Base-by-base conservation (phyloP, 2,113 vertebrate genomes). In the Emydocephalus ijimae region DNA sequence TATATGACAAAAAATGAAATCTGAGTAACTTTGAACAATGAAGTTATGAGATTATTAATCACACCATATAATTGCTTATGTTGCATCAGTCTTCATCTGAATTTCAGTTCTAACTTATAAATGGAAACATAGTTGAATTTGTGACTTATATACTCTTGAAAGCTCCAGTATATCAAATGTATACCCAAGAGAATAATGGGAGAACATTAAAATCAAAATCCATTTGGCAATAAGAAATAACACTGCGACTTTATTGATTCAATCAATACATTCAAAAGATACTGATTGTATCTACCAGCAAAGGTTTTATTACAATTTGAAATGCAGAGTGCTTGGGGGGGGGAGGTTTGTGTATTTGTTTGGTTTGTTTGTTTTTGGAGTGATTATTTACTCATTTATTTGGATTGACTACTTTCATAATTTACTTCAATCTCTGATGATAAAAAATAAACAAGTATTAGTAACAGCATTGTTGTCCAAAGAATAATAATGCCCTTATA, bases 231-330 rank as follows among this genome's bases (percentile, higher is more conserved):
- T 92, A 95, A 93, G 91, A 90, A 94, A 92, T 95, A 95, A 97
- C 59, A 95, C 94, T 97, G 95, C 97, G 97, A 97, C 96, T 64
- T 87, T 97, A 98, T 97, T 96, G 97, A 97, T 97, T 97, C 91
- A 91, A 96, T 90, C 59, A 97, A 91, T 94, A 94, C 94, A 94
- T 97, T 95, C 95, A 97, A 96, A 97, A 97, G 39, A 89, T 96
- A 95, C 97, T 97, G 97, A 98, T 96, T 96, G 97, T 97, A 97
- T 96, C 94, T 95, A 96, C 96, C 96, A 96, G 97, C 74, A 96
- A 96, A 95, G 94, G 95, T 95, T 97, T 96, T 96, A 96, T 97
- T 97, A 96, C 86, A 93, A 95, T 94, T 91, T 97, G 91, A 95
- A 96, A 96, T n/a, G 94, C 90, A 95, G 34, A 1, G n/a, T 74